phyloP scores from a whole-genome alignment of 2,113 vertebrate species.

The Pitta sordida region DNA sequence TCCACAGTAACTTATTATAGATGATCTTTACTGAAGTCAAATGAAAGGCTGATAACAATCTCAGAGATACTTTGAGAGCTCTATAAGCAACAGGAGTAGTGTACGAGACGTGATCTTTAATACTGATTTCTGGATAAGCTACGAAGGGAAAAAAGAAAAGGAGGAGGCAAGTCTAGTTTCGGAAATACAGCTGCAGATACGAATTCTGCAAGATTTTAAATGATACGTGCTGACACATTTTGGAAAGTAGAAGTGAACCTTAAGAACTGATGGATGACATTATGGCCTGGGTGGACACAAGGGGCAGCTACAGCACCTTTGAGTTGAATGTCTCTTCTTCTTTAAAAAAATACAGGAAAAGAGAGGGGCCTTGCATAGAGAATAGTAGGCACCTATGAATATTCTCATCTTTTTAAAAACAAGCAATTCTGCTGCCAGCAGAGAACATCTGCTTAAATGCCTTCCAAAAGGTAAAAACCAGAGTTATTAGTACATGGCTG shows the following conservation, averaged over 20 bases:
- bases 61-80: not conserved
- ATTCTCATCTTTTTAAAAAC: not conserved
- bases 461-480: constrained; percentile 13
- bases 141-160: constrained; percentile 18
- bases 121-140: not conserved
- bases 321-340: not conserved
- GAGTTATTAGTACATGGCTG: not conserved
- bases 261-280: not conserved
- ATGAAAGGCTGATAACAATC: not conserved
- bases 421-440: not conserved
- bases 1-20: not conserved
- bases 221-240: not conserved
- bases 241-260: not conserved
- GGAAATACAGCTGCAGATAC: not conserved
- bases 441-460: not conserved
- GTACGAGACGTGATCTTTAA: constrained; percentile 7
- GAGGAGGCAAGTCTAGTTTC: not conserved
- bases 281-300: not conserved
- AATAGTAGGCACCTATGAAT: not conserved
- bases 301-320: not conserved
- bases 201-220: constrained; percentile 24
- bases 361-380: not conserved
- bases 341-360: not conserved
- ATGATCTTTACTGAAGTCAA: not conserved
- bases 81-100: not conserved